Conservation (phyloP, 2,113 vertebrate species). For the Balaeniceps rex region DNA sequence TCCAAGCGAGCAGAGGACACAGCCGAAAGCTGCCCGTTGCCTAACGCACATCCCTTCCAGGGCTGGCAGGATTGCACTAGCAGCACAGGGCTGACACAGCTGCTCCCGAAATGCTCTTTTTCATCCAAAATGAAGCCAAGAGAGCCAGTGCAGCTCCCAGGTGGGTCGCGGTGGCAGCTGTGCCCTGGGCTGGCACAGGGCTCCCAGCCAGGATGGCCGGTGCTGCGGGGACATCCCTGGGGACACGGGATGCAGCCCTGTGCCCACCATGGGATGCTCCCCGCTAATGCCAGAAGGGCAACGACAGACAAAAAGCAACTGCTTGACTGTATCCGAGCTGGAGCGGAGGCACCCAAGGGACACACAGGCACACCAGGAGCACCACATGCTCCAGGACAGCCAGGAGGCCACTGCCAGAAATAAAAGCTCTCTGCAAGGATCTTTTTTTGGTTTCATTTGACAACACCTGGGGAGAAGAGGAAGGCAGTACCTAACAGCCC, state of each 20-base stretch:
- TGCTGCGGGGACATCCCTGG: background rate
- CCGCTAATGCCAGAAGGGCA: background rate
- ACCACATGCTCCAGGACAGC: background rate
- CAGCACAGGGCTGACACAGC: background rate
- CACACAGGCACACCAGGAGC: fast-evolving
- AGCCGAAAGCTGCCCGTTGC: background rate
- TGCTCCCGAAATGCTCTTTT: background rate
- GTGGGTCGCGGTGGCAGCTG: background rate
- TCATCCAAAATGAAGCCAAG: background rate
- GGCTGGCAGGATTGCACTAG: background rate
- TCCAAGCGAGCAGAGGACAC: background rate
- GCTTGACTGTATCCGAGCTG: fast-evolving
- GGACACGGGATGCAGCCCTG: background rate
- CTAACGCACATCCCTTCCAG: background rate
- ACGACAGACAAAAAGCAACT: background rate
- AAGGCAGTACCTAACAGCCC: background rate
- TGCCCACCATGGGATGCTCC: background rate
- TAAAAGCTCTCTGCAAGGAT: background rate
- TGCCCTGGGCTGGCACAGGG: background rate
- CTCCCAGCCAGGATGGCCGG: background rate
- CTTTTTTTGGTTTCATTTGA: background rate
- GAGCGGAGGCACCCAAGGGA: background rate
- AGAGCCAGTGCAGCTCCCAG: background rate
- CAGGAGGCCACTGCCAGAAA: background rate
- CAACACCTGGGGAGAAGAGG: background rate